A percentile compares a stretch with the other conserved stretches of the same genome.
These are phyloP conservation scores for Parnassius smintheus DNA, from an alignment of 2,888 invertebrate species.

Conservation along the genomic window DNA sequence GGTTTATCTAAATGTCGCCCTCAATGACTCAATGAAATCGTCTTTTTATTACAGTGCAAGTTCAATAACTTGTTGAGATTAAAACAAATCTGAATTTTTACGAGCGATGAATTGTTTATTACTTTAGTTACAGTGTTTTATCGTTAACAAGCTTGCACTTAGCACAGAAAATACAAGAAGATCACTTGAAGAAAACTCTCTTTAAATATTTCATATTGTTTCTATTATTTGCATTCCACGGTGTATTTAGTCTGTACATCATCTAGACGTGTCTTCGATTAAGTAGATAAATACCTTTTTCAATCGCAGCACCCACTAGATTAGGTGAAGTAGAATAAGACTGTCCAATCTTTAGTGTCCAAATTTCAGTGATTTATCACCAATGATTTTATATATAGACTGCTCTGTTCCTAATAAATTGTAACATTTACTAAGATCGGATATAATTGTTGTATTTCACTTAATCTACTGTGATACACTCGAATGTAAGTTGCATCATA, in stretches of 20 bases:
- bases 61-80: conserved; percentile 34
- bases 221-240: conserved; percentile 42
- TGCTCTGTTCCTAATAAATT: conserved; percentile 73
- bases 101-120: conserved; percentile 32
- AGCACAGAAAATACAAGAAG: conserved; percentile 36
- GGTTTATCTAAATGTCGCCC: conserved; percentile 55
- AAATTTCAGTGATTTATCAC: conserved; percentile 78
- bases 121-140: conserved; percentile 12
- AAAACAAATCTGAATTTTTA: conserved; percentile 26
- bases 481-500: conserved; percentile 28
- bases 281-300: conserved; percentile 39
- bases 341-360: conserved; percentile 50
- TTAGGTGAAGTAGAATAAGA: conserved; percentile 62
- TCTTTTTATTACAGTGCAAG: conserved; percentile 50
- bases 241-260: conserved; percentile 33
- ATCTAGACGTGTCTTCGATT: conserved; percentile 73
- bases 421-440: conserved; percentile 51
- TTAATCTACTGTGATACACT: conserved; percentile 63
- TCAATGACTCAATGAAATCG: conserved; percentile 53
- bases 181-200: conserved; percentile 26
- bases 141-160: conserved; percentile 37
- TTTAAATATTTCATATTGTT: conserved; percentile 38
- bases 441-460: conserved; percentile 53
- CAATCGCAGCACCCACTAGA: conserved; percentile 53
- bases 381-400: conserved; percentile 75